Evolutionary conservation across 2,888 invertebrate genomes (phyloP), one percentile per base, ranked within the genome.

Genomic region (Diarsia brunnea): DNA sequence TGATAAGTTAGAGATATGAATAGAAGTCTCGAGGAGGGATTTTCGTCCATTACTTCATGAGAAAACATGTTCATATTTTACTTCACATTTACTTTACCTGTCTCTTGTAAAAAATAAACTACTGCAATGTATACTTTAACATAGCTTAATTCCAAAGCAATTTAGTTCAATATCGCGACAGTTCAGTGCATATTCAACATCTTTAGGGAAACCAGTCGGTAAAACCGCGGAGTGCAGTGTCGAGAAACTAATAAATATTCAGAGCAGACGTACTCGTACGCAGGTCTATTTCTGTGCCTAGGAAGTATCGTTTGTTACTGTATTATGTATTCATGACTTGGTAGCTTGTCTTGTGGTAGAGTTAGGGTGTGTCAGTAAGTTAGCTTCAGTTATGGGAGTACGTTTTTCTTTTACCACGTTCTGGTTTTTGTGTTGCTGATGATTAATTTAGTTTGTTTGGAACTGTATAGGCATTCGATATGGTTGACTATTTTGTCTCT

Each of bases 211-310:
- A 77, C 65, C 49, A 60, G 69, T 82, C 43, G 47, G 67, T 75
- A 27, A 79, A 75, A 69, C 87, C 75, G 71, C 70, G 68, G 75
- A 75, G 69, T 78, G 81, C 69, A 79, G 75, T 79, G 84, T 77
- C 78, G 87, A 67, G 74, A 80, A 86, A 75, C 81, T 84, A 73
- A 85, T 89, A 87, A 87, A 87, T 89, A 89, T 87, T 81, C 87
- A 73, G 70, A 74, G 27, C 76, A 84, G 72, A 49, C 76, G 75
- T 80, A 79, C 77, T 73, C 75, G 73, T 83, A 81, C 73, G 74
- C 75, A 70, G 49, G 72, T 86, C 89, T 89, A 88, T 89, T 89
- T 89, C 85, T 88, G 88, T 88, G 88, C 86, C 89, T 90, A 91
- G 92, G 89, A 91, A 91, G 87, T 86, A 84, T 85, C 58, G 70